These are phyloP conservation scores for Holacanthus passer DNA, from an alignment of 2,113 vertebrate genomes.

Conservation along the genomic window DNA sequence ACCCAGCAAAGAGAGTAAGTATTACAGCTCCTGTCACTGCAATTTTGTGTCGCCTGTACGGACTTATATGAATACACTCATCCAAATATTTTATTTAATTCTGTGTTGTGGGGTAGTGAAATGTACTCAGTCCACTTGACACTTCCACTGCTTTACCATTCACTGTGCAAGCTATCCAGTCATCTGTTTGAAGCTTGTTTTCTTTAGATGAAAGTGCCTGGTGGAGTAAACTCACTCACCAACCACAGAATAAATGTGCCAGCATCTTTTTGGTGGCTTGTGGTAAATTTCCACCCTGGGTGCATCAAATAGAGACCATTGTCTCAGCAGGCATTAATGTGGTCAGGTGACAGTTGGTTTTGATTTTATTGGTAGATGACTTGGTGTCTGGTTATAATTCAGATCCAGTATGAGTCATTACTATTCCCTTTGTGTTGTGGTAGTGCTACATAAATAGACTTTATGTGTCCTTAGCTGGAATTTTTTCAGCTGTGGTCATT, in stretches of 20 bases:
- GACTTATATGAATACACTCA: no score
- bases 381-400: background rate
- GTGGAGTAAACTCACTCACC: background rate
- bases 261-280: constrained; percentile 15
- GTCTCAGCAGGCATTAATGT: background rate
- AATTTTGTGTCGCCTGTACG: background rate
- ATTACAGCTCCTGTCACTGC: background rate
- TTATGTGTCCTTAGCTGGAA: no score
- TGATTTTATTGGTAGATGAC: background rate
- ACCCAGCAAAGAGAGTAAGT: constrained; percentile 84
- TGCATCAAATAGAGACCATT: background rate
- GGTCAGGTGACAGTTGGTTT: constrained; percentile 20
- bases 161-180: background rate
- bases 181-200: background rate
- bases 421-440: background rate
- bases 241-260: background rate
- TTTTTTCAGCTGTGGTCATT: no score
- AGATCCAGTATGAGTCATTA: background rate
- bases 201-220: background rate
- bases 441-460: no score
- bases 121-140: no score
- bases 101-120: background rate
- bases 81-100: background rate
- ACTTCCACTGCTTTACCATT: background rate
- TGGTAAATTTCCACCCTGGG: constrained; percentile 2